Evolutionary conservation across 2,113 vertebrate species (phyloP).

Genomic region (Colaptes auratus): DNA sequence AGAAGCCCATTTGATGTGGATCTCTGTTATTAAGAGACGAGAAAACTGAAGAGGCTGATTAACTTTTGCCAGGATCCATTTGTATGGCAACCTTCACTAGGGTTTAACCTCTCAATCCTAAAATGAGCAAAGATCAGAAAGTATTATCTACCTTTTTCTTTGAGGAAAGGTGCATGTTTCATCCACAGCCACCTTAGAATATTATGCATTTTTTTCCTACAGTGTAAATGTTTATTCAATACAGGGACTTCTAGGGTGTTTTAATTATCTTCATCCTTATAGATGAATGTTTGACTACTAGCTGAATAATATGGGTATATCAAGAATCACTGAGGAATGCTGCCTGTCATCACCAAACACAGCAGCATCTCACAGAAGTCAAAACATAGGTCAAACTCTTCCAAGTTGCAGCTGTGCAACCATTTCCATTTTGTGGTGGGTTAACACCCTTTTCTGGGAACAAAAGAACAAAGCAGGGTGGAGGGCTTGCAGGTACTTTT

Average conservation of each 20-base stretch:
- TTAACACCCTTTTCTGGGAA: no score
- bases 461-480: no score
- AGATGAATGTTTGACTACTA: neutral
- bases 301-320: neutral
- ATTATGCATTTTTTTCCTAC: neutral
- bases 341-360: neutral
- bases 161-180: neutral
- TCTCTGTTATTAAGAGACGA: neutral
- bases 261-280: neutral
- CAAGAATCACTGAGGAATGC: neutral
- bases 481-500: no score
- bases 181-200: neutral
- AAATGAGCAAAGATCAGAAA: neutral
- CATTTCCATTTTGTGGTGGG: no score
- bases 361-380: neutral
- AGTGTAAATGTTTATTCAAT: neutral
- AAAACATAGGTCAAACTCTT: neutral
- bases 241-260: neutral
- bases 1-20: neutral
- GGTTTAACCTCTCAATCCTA: neutral
- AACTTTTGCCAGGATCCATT: neutral
- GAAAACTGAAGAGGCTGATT: neutral
- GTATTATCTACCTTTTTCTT: neutral
- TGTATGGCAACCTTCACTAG: neutral
- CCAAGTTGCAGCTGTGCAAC: neutral